Conservation (phyloP, 2,113 vertebrate species). For the Hypanus sabinus region DNA sequence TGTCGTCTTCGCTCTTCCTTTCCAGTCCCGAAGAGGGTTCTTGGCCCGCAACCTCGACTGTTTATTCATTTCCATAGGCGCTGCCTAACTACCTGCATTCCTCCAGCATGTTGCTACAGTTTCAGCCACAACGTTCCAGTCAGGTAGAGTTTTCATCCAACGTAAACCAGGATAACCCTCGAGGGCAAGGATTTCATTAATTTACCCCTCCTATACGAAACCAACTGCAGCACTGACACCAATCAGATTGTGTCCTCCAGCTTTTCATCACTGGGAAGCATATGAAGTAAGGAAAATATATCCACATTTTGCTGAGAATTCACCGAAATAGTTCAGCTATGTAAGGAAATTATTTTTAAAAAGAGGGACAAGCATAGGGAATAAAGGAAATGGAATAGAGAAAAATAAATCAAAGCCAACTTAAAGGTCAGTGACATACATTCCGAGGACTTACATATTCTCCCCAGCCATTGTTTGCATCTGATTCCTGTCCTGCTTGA, state of each 20-base stretch:
- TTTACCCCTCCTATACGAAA: neutral
- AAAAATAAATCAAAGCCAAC: neutral
- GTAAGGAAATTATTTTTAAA: neutral
- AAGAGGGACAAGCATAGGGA: no score
- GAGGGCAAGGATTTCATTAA: neutral
- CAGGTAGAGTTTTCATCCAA: neutral
- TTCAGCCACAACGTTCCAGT: neutral
- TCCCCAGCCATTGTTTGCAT: neutral
- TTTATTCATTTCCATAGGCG: no score
- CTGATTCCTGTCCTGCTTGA: no score
- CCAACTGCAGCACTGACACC: neutral
- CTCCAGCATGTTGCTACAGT: no score
- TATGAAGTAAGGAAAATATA: neutral
- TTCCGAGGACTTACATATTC: no score
- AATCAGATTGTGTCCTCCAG: neutral
- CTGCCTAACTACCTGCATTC: no score
- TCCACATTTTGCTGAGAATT: neutral
- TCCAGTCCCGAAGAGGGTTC: no score
- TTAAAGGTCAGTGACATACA: neutral
- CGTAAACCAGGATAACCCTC: neutral
- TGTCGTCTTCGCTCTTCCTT: no score
- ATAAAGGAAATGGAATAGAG: no score
- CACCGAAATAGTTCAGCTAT: neutral
- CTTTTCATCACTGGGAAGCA: neutral
- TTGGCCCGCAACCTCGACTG: no score